phyloP scores from a whole-genome alignment of 1,140 invertebrate species.

The Dendroctonus ponderosae region DNA sequence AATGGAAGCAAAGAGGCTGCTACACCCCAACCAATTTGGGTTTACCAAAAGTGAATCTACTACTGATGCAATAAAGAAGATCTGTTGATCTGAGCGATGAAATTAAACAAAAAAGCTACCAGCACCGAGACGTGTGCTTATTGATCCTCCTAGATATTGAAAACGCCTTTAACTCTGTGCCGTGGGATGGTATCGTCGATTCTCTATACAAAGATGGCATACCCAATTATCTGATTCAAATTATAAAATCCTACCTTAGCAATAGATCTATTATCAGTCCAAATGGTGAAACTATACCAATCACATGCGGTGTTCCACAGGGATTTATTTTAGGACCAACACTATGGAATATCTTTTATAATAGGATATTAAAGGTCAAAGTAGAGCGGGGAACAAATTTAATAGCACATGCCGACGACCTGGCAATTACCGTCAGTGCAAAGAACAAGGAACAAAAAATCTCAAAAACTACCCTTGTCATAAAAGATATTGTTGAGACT shows the following conservation, averaged over 20 bases:
- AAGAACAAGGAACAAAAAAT: slow-evolving; percentile 15
- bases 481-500: background rate
- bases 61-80: slow-evolving; percentile 21
- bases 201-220: background rate
- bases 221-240: slow-evolving; percentile 2
- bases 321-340: too few species aligned
- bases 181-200: slow-evolving; percentile 26
- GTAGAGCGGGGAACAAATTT: too few species aligned
- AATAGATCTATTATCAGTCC: slow-evolving; percentile 9
- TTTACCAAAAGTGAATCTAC: slow-evolving; percentile 36
- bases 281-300: slow-evolving; percentile 1
- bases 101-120: too few species aligned
- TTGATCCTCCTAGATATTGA: slow-evolving; percentile 32
- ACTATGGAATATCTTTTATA: too few species aligned
- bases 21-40: slow-evolving; percentile 32
- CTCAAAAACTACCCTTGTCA: background rate
- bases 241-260: slow-evolving; percentile 18
- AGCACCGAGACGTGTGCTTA: slow-evolving; percentile 17
- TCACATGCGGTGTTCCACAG: slow-evolving; percentile 34
- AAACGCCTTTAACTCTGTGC: slow-evolving; percentile 37
- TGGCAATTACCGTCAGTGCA: slow-evolving; percentile 34
- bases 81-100: slow-evolving; percentile 33
- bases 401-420: slow-evolving; percentile 39
- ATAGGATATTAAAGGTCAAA: too few species aligned
- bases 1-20: slow-evolving; percentile 16